Evolutionary conservation across 2,888 invertebrate genomes (phyloP).

Genomic region (Tridacna gigas): DNA sequence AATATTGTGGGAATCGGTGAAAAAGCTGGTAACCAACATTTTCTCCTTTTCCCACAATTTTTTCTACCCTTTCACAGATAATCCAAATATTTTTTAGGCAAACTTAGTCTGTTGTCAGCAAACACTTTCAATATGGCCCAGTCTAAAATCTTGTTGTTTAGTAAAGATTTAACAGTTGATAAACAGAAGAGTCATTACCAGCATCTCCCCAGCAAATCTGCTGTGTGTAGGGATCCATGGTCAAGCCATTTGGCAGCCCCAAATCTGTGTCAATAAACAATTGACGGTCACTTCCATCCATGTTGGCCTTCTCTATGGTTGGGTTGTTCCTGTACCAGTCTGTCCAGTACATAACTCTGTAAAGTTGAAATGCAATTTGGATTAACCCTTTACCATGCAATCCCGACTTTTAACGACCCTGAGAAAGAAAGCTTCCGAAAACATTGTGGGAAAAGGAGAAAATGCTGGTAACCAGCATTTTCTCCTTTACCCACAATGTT

Average conservation of each 20-base stretch:
- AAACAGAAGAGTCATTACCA: slow-evolving; percentile 86
- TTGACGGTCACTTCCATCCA: slow-evolving; percentile 93
- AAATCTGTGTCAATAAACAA: slow-evolving; percentile 87
- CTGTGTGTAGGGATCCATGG: slow-evolving; percentile 93
- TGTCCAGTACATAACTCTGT: slow-evolving; percentile 97
- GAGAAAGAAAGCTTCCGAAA: too few species aligned
- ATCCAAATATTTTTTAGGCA: too few species aligned
- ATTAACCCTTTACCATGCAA: too few species aligned
- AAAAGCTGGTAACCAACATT: neutral
- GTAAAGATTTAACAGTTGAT: neutral
- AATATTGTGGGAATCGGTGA: too few species aligned
- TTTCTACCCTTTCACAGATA: neutral
- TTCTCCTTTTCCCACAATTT: neutral
- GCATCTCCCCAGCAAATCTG: slow-evolving; percentile 98
- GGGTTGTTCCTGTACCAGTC: slow-evolving; percentile 97
- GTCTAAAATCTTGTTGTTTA: too few species aligned
- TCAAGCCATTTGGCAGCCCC: slow-evolving; percentile 95
- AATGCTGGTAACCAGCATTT: too few species aligned
- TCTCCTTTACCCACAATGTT: too few species aligned
- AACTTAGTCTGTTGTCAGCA: too few species aligned
- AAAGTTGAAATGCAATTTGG: neutral
- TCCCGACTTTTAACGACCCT: too few species aligned
- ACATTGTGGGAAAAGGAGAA: too few species aligned
- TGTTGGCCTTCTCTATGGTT: slow-evolving; percentile 96
- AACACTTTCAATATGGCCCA: too few species aligned